phyloP scores from a whole-genome alignment of 2,888 invertebrate genomes.

The Girardia tigrina region DNA sequence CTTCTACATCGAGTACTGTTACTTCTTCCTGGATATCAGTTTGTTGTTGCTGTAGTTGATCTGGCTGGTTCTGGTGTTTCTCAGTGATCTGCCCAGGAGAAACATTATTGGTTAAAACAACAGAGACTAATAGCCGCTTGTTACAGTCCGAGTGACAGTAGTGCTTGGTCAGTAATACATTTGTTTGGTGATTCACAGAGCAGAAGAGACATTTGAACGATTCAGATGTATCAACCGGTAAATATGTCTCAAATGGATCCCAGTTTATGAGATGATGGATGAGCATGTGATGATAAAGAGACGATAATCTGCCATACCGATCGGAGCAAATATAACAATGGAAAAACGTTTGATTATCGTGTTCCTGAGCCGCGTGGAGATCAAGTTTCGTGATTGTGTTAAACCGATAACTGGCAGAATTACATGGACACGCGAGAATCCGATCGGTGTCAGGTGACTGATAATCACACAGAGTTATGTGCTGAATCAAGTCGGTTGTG shows the following conservation, averaged over 20 bases:
- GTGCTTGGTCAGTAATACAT: neutral
- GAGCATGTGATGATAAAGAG: neutral
- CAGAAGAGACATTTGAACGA: neutral
- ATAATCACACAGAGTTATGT: conserved; percentile 5
- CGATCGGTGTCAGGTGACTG: neutral
- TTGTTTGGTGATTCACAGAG: neutral
- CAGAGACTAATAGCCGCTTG: neutral
- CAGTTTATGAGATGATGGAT: neutral
- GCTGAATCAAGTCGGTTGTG: neutral
- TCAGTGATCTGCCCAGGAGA: neutral
- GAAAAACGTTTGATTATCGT: conserved; percentile 10
- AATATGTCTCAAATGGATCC: conserved; percentile 12
- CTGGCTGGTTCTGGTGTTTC: neutral
- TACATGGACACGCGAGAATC: neutral
- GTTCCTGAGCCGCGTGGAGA: neutral
- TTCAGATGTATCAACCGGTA: neutral
- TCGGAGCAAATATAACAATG: conserved; percentile 18
- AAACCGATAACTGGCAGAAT: neutral
- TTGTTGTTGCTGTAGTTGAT: neutral
- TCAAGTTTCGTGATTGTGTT: neutral
- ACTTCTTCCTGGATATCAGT: neutral
- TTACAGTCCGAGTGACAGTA: neutral
- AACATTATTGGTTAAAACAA: neutral
- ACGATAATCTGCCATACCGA: neutral
- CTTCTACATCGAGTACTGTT: neutral